Percentiles rank a stretch among this genome's conserved stretches.
These are phyloP conservation scores for Emydocephalus ijimae DNA, from an alignment of 2,113 vertebrate genomes.

Conservation along the genomic window DNA sequence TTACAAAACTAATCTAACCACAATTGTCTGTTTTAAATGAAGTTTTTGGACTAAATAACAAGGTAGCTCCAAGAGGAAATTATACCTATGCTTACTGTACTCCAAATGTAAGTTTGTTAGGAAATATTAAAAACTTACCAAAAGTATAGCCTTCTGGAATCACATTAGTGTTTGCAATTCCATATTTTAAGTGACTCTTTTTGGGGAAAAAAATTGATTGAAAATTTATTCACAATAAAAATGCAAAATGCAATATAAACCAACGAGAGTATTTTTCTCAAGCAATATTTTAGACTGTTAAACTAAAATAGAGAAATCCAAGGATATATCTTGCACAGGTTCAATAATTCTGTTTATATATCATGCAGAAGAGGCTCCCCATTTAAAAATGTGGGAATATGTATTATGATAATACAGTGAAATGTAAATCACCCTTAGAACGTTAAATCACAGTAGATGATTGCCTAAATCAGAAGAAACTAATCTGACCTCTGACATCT, in stretches of 20 bases:
- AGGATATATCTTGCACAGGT: neutral
- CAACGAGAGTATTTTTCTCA: neutral
- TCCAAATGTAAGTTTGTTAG: neutral
- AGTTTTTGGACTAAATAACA: neutral
- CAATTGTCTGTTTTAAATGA: neutral
- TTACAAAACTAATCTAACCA: neutral
- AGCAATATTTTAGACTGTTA: neutral
- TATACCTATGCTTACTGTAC: neutral
- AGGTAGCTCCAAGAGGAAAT: neutral
- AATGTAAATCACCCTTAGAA: neutral
- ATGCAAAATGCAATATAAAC: neutral
- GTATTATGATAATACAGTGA: neutral
- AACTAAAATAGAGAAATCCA: neutral
- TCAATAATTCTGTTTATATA: neutral
- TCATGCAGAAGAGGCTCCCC: neutral
- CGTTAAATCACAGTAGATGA: neutral
- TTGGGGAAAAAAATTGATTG: slow-evolving; percentile 7
- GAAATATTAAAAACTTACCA: slow-evolving; percentile 74
- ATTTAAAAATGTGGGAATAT: neutral
- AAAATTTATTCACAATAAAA: slow-evolving; percentile 9
- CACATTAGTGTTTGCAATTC: slow-evolving; percentile 70
- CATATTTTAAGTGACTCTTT: slow-evolving; percentile 80
- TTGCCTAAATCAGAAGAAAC: neutral
- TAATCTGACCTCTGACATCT: neutral
- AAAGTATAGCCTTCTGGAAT: slow-evolving; percentile 82